Conservation (phyloP, 2,888 invertebrate genomes). For the Platycheirus rosarum region DNA sequence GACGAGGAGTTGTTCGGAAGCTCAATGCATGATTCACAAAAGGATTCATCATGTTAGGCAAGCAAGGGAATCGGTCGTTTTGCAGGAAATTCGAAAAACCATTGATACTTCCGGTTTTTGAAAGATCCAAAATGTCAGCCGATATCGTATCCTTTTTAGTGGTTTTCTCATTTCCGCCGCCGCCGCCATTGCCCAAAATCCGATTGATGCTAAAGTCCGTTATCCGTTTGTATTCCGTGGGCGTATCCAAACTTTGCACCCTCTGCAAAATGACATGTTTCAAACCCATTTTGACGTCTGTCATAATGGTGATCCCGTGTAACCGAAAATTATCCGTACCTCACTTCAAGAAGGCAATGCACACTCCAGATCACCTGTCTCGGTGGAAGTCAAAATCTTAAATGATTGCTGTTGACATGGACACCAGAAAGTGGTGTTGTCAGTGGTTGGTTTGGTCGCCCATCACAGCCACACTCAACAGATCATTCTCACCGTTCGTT, state of each 20-base stretch:
- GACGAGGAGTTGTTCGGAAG: constrained; percentile 40
- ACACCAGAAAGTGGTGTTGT: constrained; percentile 59
- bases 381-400: constrained; percentile 79
- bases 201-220: constrained; percentile 82
- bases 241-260: constrained; percentile 78
- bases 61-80: constrained; percentile 42
- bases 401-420: constrained; percentile 73
- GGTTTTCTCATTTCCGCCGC: too few species aligned
- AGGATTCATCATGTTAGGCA: constrained; percentile 56
- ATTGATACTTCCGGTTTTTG: constrained; percentile 76
- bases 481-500: constrained; percentile 67
- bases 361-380: constrained; percentile 76
- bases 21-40: constrained; percentile 52
- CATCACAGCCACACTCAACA: constrained; percentile 71
- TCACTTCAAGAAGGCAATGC: constrained; percentile 38
- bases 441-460: constrained; percentile 77
- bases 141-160: constrained; percentile 55
- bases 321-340: constrained; percentile 36
- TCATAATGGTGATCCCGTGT: constrained; percentile 75
- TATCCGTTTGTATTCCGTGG: constrained; percentile 74
- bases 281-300: constrained; percentile 80
- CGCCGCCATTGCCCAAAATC: constrained; percentile 76
- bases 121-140: constrained; percentile 79
- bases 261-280: constrained; percentile 81
- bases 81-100: constrained; percentile 27